Percentiles rank a stretch among this genome's conserved stretches.
phyloP scores from a whole-genome alignment of 2,113 vertebrate genomes.

The Mastomys natalensis region DNA sequence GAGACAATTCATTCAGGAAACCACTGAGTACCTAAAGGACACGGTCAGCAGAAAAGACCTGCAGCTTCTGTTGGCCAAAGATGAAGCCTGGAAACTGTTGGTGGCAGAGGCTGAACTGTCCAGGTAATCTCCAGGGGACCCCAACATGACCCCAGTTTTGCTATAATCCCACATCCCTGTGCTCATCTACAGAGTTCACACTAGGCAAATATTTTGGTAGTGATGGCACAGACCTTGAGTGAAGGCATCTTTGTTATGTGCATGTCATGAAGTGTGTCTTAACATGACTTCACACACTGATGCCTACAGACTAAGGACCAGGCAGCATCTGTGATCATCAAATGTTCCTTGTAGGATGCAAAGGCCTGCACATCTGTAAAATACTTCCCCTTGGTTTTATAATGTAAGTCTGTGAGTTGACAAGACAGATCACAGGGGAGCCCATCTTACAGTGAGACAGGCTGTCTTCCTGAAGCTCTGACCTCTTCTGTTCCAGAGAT shows the following conservation, averaged over 20 bases:
- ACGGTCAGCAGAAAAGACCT: fast-evolving
- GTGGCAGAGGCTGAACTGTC: neutral
- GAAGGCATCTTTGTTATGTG: neutral
- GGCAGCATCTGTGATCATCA: fast-evolving
- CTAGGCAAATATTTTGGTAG: neutral
- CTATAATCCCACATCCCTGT: too few species aligned
- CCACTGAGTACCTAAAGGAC: fast-evolving
- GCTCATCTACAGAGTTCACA: neutral
- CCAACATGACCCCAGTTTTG: neutral
- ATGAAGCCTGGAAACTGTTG: neutral
- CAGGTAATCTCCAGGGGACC: neutral
- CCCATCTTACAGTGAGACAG: neutral
- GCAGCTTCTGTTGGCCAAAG: fast-evolving
- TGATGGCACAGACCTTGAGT: neutral
- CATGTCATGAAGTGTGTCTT: neutral
- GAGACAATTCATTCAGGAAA: fast-evolving
- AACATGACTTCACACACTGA: neutral
- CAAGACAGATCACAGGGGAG: neutral
- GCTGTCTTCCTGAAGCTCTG: neutral
- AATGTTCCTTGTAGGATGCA: neutral
- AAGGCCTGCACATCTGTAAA: neutral
- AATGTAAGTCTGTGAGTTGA: too few species aligned
- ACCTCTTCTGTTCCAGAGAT: neutral
- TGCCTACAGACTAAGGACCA: neutral
- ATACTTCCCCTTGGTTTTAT: neutral